These are phyloP conservation scores for Meteorus colon DNA, from an alignment of 2,888 invertebrate genomes.

Conservation along the genomic window DNA sequence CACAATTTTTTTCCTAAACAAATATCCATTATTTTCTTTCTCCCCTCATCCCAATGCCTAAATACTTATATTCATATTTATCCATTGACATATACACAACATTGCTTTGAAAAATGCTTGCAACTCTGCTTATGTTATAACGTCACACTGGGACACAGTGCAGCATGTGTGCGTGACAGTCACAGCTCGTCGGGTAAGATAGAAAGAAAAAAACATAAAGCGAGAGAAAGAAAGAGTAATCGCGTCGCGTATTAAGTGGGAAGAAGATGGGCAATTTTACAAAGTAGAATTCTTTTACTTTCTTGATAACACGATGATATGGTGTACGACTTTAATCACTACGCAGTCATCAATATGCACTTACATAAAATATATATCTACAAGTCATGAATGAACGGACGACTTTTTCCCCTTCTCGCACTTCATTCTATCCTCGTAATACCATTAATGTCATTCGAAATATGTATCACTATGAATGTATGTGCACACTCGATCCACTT, in stretches of 20 bases:
- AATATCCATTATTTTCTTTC: slow-evolving; percentile 30
- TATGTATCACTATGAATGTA: not conserved
- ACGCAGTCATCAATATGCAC: slow-evolving; percentile 46
- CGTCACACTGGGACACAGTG: not conserved
- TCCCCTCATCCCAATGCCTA: not conserved
- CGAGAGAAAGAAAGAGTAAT: not conserved
- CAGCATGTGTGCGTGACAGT: slow-evolving; percentile 32
- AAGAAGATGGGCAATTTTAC: not conserved
- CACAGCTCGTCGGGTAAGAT: not conserved
- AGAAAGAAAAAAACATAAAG: not conserved
- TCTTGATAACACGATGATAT: slow-evolving; percentile 27
- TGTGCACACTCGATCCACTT: slow-evolving; percentile 25
- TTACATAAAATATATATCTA: slow-evolving; percentile 18
- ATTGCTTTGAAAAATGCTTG: not conserved
- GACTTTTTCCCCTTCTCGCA: slow-evolving; percentile 16
- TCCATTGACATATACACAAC: not conserved
- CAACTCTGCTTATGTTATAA: not conserved
- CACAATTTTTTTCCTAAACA: not conserved
- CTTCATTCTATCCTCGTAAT: slow-evolving; percentile 12
- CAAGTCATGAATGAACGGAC: slow-evolving; percentile 34
- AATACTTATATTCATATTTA: not conserved
- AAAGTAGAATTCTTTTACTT: slow-evolving; percentile 42
- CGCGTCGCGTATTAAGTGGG: not conserved
- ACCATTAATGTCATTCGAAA: not conserved
- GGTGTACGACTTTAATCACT: slow-evolving; percentile 49